Evolutionary conservation across 92 coral and sea anemone species (phyloP).

Genomic region (Actinernus sp.): DNA sequence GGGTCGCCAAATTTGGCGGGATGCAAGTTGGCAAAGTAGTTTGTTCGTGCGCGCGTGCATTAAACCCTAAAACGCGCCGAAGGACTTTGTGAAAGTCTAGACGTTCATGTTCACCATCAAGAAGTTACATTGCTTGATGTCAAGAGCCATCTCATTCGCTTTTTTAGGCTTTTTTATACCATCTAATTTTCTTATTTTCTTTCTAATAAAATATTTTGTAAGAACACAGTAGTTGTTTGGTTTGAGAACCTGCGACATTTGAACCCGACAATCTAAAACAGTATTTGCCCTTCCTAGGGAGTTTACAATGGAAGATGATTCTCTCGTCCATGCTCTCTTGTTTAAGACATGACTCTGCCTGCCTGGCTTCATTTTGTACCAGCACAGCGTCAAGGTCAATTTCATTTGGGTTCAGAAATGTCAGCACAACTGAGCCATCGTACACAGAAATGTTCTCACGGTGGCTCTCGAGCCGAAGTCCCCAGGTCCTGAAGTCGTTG

Average conservation of each 20-base stretch:
- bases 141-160: too few species aligned
- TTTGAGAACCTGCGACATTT: slow-evolving; percentile 18
- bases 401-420: slow-evolving; percentile 55
- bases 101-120: too few species aligned
- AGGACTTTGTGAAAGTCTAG: too few species aligned
- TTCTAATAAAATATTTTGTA: slow-evolving; percentile 66
- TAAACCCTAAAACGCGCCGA: too few species aligned
- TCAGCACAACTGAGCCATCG: slow-evolving; percentile 64
- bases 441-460: slow-evolving; percentile 68
- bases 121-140: too few species aligned
- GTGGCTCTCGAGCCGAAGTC: slow-evolving; percentile 79
- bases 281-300: slow-evolving; percentile 73
- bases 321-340: slow-evolving; percentile 57
- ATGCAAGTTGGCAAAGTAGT: too few species aligned
- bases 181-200: too few species aligned
- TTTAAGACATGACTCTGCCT: slow-evolving; percentile 35
- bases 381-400: slow-evolving; percentile 49
- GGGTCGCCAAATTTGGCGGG: too few species aligned
- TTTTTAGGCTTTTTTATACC: too few species aligned
- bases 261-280: slow-evolving; percentile 58
- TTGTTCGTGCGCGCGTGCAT: too few species aligned
- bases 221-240: slow-evolving; percentile 39
- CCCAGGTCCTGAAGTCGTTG: slow-evolving; percentile 83
- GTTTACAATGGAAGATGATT: slow-evolving; percentile 56
- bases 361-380: slow-evolving; percentile 25